Percentiles rank a stretch among this genome's conserved stretches.
Evolutionary conservation across 2,888 invertebrate species (phyloP).

Genomic region (Microctonus hyperodae): DNA sequence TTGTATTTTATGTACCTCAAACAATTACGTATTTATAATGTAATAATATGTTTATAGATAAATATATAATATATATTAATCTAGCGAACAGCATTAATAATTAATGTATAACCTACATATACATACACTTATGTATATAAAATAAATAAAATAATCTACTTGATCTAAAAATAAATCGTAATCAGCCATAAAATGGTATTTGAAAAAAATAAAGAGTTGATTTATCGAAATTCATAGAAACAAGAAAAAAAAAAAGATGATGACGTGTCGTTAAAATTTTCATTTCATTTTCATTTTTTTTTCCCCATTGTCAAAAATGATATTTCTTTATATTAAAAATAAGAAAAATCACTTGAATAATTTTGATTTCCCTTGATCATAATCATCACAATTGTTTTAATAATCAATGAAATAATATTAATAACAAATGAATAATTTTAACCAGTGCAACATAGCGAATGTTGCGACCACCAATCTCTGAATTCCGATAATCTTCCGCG

Average conservation of each 20-base stretch:
- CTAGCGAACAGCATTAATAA: slow-evolving; percentile 59
- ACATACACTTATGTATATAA: slow-evolving; percentile 45
- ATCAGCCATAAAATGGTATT: slow-evolving; percentile 7
- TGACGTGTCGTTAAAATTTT: too few species aligned
- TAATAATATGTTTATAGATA: slow-evolving; percentile 1
- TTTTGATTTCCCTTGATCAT: too few species aligned
- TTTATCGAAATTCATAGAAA: slow-evolving; percentile 12
- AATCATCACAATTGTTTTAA: too few species aligned
- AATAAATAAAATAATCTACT: slow-evolving; percentile 58
- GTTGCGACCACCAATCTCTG: slow-evolving; percentile 54
- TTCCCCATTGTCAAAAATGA: too few species aligned
- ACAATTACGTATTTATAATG: background rate
- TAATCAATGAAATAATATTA: slow-evolving; percentile 24
- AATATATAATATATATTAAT: slow-evolving; percentile 32
- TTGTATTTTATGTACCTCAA: slow-evolving; percentile 14
- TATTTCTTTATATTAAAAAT: too few species aligned
- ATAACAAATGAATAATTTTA: slow-evolving; percentile 33
- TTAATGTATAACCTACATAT: slow-evolving; percentile 52
- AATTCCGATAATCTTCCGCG: slow-evolving; percentile 46
- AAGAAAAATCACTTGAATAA: too few species aligned
- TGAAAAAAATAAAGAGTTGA: background rate
- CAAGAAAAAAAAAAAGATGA: background rate
- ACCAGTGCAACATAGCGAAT: slow-evolving; percentile 54
- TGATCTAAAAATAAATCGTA: slow-evolving; percentile 27
- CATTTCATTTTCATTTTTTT: too few species aligned